Evolutionary conservation across 1,140 invertebrate genomes (phyloP), one percentile per base, ranked within the genome.

Genomic region (Drosophila athabasca): DNA sequence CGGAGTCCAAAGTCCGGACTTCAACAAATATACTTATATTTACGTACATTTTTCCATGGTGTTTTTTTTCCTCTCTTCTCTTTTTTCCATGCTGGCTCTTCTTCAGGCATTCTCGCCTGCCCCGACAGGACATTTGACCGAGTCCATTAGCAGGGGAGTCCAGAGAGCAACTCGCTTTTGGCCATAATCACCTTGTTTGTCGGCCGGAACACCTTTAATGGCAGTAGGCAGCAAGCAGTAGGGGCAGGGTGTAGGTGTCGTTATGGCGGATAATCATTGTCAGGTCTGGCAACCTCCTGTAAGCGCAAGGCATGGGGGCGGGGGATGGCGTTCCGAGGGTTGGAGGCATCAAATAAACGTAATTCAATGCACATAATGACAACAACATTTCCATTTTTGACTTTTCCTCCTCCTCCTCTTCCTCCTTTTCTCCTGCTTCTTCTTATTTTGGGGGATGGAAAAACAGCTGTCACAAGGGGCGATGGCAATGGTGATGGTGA

Each of bases 301-400:
- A 41, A n/a, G 39, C 44, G 29, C 29, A 19, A 17, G 22, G 54
- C n/a, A 59, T 39, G 35, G 62, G 8, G 31, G 31, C 1, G 31
- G 35, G 9, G 9, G 31, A 11, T 11, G 35, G 35, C 35, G 13
- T 39, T 39, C 35, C 35, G 35, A 13, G 41, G 44, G 39, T 45
- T 22, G 58, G 50, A 44, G 54, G 50, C 76, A 74, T 85, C 81
- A 85, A 85, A 85, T 85, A 85, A 85, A 85, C 73, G 81, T 85
- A 80, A 85, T 85, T 85, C 72, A 85, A 85, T 85, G 81, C 81
- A 65, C 80, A 85, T 80, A 85, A 85, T 85, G 81, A 85, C 76
- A 80, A 79, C 81, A 80, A 84, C 68, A 85, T 80, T 85, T 80
- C 70, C 81, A 77, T 80, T 85, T 73, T 85, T 79, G 73, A 84